phyloP scores from a whole-genome alignment of 2,797 vertebrate species.

The Malurus leucopterus region DNA sequence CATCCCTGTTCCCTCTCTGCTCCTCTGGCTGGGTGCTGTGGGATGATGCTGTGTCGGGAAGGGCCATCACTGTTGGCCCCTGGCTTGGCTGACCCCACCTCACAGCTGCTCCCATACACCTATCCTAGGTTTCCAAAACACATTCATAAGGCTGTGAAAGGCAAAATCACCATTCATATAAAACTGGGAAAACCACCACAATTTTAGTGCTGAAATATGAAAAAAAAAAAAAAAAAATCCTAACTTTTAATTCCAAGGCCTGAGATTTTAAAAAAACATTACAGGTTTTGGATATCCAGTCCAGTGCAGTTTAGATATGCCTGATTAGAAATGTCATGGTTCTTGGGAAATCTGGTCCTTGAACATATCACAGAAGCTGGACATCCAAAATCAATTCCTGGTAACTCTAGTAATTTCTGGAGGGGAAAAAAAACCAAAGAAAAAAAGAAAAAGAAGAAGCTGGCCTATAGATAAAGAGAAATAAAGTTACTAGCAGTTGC shows the following conservation, averaged over 20 bases:
- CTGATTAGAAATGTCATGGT: neutral
- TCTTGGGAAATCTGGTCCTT: neutral
- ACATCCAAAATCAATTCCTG: neutral
- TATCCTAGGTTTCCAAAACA: neutral
- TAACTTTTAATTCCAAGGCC: neutral
- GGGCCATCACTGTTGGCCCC: too few species aligned
- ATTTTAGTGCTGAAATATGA: neutral
- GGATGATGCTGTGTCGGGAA: neutral
- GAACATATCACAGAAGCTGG: neutral
- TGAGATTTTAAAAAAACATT: neutral
- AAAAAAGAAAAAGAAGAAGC: neutral
- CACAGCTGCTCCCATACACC: fast-evolving
- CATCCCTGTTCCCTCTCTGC: neutral
- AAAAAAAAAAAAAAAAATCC: neutral
- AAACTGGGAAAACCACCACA: neutral
- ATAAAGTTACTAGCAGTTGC: neutral
- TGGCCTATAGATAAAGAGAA: neutral
- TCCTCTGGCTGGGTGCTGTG: neutral
- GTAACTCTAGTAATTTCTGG: neutral
- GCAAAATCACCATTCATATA: neutral
- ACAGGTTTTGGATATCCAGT: neutral
- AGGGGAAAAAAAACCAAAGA: neutral
- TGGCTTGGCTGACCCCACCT: neutral
- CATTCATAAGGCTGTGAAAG: fast-evolving
- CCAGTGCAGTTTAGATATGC: neutral